These are phyloP conservation scores for Ictalurus furcatus DNA, from an alignment of 2,113 vertebrate genomes.

Conservation along the genomic window DNA sequence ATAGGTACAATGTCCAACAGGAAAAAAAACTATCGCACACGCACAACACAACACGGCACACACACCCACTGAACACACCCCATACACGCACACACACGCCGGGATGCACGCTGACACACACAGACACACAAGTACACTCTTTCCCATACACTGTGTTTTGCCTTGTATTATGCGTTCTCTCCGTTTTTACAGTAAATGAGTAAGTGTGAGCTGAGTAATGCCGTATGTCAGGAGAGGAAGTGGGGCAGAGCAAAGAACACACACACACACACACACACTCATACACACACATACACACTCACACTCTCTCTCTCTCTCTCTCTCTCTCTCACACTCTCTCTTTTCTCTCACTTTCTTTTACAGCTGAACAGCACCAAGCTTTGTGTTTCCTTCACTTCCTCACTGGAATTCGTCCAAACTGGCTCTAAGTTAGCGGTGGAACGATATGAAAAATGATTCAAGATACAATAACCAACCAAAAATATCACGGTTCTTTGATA, in stretches of 20 bases:
- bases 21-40: not conserved
- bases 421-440: not conserved
- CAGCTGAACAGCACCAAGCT: not conserved
- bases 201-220: slow-evolving; percentile 40
- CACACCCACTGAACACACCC: slow-evolving; percentile 35
- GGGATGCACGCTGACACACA: not conserved
- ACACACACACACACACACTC: slow-evolving; percentile 10
- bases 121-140: slow-evolving; percentile 4
- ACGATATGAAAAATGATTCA: not conserved
- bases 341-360: not conserved
- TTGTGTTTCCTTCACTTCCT: not conserved
- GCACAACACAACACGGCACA: slow-evolving; percentile 1
- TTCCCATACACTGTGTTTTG: slow-evolving; percentile 7
- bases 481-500: not conserved
- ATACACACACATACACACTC: slow-evolving; percentile 19
- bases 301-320: slow-evolving; percentile 25
- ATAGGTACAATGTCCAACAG: slow-evolving; percentile 45
- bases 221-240: slow-evolving; percentile 50
- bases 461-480: not conserved
- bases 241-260: slow-evolving; percentile 22
- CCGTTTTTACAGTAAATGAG: slow-evolving; percentile 29
- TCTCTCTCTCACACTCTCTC: not conserved
- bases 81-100: slow-evolving; percentile 8
- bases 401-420: not conserved
- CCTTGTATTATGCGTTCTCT: slow-evolving; percentile 2